These are phyloP conservation scores for Epinotia bilunana DNA, from an alignment of 2,888 invertebrate species.

Conservation along the genomic window DNA sequence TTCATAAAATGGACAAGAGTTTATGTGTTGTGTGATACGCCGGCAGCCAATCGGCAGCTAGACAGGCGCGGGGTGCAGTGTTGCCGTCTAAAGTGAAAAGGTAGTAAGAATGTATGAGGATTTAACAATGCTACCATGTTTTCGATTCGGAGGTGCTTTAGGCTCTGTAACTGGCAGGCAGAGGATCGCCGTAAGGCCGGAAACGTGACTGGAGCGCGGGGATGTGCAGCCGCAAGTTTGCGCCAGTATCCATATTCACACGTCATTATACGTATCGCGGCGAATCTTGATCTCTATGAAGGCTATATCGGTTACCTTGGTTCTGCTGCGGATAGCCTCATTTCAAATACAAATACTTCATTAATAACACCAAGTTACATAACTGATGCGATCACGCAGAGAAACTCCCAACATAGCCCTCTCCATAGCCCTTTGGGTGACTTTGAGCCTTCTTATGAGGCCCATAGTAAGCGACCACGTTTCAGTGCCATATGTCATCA, in stretches of 20 bases:
- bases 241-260: slow-evolving; percentile 45
- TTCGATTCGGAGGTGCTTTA: slow-evolving; percentile 43
- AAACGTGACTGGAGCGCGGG: slow-evolving; percentile 70
- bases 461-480: too few relatives aligned
- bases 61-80: slow-evolving; percentile 53
- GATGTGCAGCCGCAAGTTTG: slow-evolving; percentile 46
- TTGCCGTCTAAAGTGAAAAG: slow-evolving; percentile 1
- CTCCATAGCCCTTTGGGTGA: too few relatives aligned
- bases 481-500: too few relatives aligned
- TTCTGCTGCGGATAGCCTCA: too few relatives aligned
- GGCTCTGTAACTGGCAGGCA: slow-evolving; percentile 57
- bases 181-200: slow-evolving; percentile 61
- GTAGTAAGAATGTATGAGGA: slow-evolving; percentile 13
- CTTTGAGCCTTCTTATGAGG: too few relatives aligned
- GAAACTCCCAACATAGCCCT: too few relatives aligned
- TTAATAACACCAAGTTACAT: too few relatives aligned
- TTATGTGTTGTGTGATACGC: slow-evolving; percentile 64
- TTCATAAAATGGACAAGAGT: slow-evolving; percentile 65
- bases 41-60: slow-evolving; percentile 61
- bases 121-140: background rate
- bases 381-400: too few relatives aligned
- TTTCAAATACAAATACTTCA: too few relatives aligned
- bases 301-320: too few relatives aligned
- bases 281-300: too few relatives aligned
- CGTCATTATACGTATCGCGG: too few relatives aligned